Evolutionary conservation across 2,797 vertebrate genomes (phyloP).

Genomic region (Notolepis coatsorum): DNA sequence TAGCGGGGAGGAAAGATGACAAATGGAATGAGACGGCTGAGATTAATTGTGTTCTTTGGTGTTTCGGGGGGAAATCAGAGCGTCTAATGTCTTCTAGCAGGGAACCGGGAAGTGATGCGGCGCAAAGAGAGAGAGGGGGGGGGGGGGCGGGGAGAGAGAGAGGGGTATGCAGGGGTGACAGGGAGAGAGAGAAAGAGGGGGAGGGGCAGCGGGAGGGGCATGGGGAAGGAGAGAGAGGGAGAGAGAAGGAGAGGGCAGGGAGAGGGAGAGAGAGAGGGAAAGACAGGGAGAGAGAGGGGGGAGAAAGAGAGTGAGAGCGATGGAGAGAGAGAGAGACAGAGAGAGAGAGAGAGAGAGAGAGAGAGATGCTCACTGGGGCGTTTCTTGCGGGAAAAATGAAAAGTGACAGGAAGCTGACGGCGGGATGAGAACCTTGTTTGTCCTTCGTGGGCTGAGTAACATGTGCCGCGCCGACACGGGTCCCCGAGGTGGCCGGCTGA

Average conservation of each 20-base stretch:
- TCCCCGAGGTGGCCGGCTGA: constrained; percentile 73
- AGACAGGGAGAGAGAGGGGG: neutral
- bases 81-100: neutral
- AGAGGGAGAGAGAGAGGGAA: neutral
- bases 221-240: neutral
- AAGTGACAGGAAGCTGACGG: constrained; percentile 80
- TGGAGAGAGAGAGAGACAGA: constrained; percentile 32
- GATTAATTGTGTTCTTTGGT: constrained; percentile 28
- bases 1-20: constrained; percentile 16
- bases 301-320: constrained; percentile 1
- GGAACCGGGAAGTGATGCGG: constrained; percentile 14
- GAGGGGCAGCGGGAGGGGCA: constrained; percentile 61
- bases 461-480: constrained; percentile 68
- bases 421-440: constrained; percentile 81
- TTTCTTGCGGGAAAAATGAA: constrained; percentile 71
- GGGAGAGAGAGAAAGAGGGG: constrained; percentile 35
- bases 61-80: constrained; percentile 20
- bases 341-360: constrained; percentile 47
- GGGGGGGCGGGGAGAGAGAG: constrained; percentile 39
- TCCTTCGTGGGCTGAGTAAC: constrained; percentile 80
- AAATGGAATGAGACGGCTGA: constrained; percentile 20
- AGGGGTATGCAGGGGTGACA: constrained; percentile 17
- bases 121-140: constrained; percentile 39
- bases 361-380: constrained; percentile 69
- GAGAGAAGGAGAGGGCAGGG: neutral